These are phyloP conservation scores for Tautogolabrus adspersus DNA, from an alignment of 2,113 vertebrate genomes.

Conservation along the genomic window DNA sequence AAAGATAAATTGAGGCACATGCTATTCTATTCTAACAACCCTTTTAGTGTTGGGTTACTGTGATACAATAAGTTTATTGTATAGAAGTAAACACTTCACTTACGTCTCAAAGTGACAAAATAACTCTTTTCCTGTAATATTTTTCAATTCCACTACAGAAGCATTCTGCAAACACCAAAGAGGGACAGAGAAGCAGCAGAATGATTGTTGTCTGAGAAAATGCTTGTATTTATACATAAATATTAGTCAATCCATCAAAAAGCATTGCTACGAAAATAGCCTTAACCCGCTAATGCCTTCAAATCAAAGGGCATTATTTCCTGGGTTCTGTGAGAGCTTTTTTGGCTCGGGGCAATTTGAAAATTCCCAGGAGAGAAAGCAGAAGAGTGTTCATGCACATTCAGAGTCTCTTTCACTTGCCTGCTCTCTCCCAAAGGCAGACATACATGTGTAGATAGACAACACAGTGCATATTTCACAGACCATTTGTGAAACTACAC, in stretches of 20 bases:
- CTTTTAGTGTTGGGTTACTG: slow-evolving; percentile 7
- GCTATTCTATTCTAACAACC: neutral
- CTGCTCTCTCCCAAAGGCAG: slow-evolving; percentile 14
- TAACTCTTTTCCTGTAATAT: neutral
- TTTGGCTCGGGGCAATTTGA: slow-evolving; percentile 41
- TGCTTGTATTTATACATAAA: neutral
- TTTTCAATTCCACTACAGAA: neutral
- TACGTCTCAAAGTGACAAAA: neutral
- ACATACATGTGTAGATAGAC: slow-evolving; percentile 29
- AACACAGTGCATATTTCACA: slow-evolving; percentile 62
- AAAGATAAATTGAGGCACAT: slow-evolving; percentile 21
- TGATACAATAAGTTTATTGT: neutral
- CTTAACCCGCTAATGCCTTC: slow-evolving; percentile 1
- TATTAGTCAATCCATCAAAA: slow-evolving; percentile 29
- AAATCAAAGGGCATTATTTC: slow-evolving; percentile 28
- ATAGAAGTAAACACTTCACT: no score
- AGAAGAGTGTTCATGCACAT: slow-evolving; percentile 40
- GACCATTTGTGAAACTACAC: slow-evolving; percentile 55
- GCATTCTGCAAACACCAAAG: neutral
- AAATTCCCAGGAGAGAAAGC: slow-evolving; percentile 37
- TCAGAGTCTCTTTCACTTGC: slow-evolving; percentile 1
- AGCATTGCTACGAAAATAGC: neutral
- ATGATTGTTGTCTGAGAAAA: neutral
- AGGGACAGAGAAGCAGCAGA: neutral
- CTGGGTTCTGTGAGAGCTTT: slow-evolving; percentile 13